Evolutionary conservation across 2,797 vertebrate species (phyloP), one percentile per base, ranked within the genome.

Genomic region (Pangasius larnaudii): DNA sequence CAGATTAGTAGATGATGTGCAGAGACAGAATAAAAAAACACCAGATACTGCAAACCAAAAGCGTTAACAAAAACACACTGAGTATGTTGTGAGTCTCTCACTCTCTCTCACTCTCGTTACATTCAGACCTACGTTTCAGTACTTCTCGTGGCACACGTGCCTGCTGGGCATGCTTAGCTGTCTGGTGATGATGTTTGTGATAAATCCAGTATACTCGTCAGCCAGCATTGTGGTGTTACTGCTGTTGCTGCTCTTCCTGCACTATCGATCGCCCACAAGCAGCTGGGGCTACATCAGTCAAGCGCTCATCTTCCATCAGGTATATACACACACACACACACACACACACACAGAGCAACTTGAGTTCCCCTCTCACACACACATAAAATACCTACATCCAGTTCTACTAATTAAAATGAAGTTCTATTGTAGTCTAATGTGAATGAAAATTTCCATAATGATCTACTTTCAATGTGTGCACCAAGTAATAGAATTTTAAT

Each of bases 221-320:
- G 97, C 96, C 88, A 98, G 97, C 90, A 96, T 98, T 22, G 96
- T 97, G 39, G 94, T 98, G 72, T 94, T 98, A 90, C 92, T 97
- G 0, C 89, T 98, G 75, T 95, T 98, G 9, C 95, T 97, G n/a
- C 97, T 97, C 5, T 96, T 97, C 93, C 97, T 98, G 88, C 97
- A 98, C 27, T 98, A 96, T 67, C 95, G 97, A 59, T 97, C 97
- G 0, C 96, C 97, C 71, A 97, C 97, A 90, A 98, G 97, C 93
- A 98, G 97, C 92, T 98, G 98, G 98, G 98, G 98, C 91, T 98
- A 98, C 71, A 97, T 98, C 93, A 98, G 98, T 96, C 98, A 98
- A 93, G 98, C 98, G 39, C 96, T 98, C 91, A 98, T 98, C 86
- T 98, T 98, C 93, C 98, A 98, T 88, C 97, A 98, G 97, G 97